Percentiles rank a stretch among this genome's conserved stretches.
phyloP scores from a whole-genome alignment of 2,797 vertebrate genomes.

The Sarcoramphus papa region DNA sequence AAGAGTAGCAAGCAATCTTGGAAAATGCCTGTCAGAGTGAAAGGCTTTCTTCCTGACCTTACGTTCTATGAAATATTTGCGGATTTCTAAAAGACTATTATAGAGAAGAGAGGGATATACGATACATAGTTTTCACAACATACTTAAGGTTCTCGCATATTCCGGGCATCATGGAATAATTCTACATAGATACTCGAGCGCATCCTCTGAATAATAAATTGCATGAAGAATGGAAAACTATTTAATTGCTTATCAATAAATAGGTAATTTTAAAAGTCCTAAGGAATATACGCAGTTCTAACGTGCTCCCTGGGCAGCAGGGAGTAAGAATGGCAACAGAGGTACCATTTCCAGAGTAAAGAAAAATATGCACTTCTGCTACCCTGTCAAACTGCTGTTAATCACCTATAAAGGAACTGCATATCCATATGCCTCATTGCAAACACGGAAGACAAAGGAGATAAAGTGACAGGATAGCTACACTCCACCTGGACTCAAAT shows the following conservation, averaged over 20 bases:
- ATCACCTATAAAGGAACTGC: background rate
- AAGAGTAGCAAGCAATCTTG: background rate
- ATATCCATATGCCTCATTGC: background rate
- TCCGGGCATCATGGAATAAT: background rate
- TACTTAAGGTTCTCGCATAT: background rate
- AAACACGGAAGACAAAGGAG: background rate
- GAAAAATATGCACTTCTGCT: background rate
- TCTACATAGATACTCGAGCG: background rate
- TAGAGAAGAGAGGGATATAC: background rate
- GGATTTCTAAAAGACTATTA: background rate
- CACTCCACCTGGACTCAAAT: background rate
- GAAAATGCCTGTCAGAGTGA: conserved; percentile 20
- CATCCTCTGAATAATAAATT: background rate
- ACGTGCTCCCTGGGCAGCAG: background rate
- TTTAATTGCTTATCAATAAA: background rate
- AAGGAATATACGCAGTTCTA: background rate
- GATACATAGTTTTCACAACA: background rate
- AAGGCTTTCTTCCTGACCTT: conserved; percentile 6
- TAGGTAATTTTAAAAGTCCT: background rate
- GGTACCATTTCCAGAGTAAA: background rate
- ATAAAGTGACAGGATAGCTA: background rate
- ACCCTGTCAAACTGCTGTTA: background rate
- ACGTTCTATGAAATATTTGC: background rate
- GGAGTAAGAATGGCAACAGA: background rate
- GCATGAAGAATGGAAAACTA: background rate